These are phyloP conservation scores for Lamproptera curius DNA, from an alignment of 2,888 invertebrate genomes.

Conservation along the genomic window DNA sequence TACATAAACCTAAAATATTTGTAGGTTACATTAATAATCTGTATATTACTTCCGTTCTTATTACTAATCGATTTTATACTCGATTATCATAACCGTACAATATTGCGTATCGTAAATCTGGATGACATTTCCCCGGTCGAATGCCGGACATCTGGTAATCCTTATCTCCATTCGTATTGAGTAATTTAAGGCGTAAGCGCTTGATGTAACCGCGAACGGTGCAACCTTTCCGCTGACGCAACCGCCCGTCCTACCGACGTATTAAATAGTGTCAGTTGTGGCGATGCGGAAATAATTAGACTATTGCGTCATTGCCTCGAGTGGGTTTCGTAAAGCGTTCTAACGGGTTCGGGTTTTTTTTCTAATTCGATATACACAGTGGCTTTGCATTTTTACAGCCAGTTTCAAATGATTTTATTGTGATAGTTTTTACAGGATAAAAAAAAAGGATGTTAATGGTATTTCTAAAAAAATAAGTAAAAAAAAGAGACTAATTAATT, in stretches of 20 bases:
- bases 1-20: too few relatives aligned
- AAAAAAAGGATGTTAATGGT: too few relatives aligned
- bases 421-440: too few relatives aligned
- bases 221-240: constrained; percentile 72
- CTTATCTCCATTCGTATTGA: constrained; percentile 43
- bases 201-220: constrained; percentile 64
- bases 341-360: constrained; percentile 17
- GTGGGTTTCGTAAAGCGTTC: constrained; percentile 31
- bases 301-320: constrained; percentile 46
- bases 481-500: too few relatives aligned
- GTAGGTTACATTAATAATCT: too few relatives aligned
- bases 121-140: constrained; percentile 10
- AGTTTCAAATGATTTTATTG: too few relatives aligned
- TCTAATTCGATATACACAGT: neutral
- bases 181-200: constrained; percentile 54
- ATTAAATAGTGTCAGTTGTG: constrained; percentile 55
- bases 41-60: too few relatives aligned
- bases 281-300: constrained; percentile 62
- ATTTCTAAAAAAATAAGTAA: too few relatives aligned
- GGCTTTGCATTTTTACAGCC: too few relatives aligned
- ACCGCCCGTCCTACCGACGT: constrained; percentile 49
- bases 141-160: constrained; percentile 38
- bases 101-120: too few relatives aligned
- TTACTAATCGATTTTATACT: too few relatives aligned
- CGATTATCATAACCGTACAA: too few relatives aligned